Conservation (phyloP, 2,113 vertebrate species). For the Perca fluviatilis region DNA sequence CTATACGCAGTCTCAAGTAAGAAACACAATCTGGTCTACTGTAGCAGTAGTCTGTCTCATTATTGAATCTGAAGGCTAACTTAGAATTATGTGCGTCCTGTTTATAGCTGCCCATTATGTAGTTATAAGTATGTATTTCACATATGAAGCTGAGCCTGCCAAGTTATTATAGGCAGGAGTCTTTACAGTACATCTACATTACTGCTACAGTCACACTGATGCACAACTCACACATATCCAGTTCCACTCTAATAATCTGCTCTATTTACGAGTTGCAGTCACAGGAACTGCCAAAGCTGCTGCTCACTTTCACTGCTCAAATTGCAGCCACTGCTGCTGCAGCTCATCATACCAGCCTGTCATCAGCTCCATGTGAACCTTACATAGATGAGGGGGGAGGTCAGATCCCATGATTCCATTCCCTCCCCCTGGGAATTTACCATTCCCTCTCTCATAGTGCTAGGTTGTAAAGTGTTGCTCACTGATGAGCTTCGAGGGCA, state of each 20-base stretch:
- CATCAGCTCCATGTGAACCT: constrained; percentile 16
- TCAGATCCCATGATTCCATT: not conserved
- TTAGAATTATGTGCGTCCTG: not conserved
- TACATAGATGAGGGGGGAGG: constrained; percentile 1
- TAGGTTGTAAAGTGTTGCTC: constrained; percentile 30
- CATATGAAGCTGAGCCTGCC: not conserved
- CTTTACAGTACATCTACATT: not conserved
- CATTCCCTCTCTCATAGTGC: constrained; percentile 28
- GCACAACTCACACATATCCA: not conserved
- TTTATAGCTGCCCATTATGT: not conserved
- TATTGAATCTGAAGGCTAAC: not conserved
- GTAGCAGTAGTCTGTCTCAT: not conserved
- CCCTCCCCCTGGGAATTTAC: not conserved
- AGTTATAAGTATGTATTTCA: not conserved
- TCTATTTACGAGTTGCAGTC: constrained; percentile 43
- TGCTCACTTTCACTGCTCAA: not conserved
- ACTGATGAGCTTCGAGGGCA: not conserved
- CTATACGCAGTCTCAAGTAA: constrained; percentile 85
- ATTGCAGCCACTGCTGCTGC: constrained; percentile 20
- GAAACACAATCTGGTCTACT: constrained; percentile 29
- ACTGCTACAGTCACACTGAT: not conserved
- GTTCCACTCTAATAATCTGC: not conserved
- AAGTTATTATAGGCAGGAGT: constrained; percentile 11
- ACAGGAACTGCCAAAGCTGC: constrained; percentile 9
- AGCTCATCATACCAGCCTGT: constrained; percentile 55